Base-by-base conservation (phyloP, 2,113 vertebrate genomes). In the Zosterops japonicus region DNA sequence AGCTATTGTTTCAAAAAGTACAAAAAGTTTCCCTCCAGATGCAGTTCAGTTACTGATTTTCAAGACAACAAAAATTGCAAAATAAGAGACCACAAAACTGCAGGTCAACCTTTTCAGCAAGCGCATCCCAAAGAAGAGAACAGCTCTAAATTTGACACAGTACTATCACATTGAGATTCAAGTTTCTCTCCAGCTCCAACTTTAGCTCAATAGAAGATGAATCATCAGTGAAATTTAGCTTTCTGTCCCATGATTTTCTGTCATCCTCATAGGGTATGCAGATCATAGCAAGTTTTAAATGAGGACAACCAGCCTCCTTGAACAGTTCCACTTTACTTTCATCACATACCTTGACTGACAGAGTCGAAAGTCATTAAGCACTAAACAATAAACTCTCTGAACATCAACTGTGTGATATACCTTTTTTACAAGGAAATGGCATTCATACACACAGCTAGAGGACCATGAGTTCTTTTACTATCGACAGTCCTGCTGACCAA, bases 141-240 rank as follows among this genome's bases (percentile, higher is more conserved):
- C 14, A 50, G 31, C 42, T 67, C 42, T 23, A 87, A 71, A 64
- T 46, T 31, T 3, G 3, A 57, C 64, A 53, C 21, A 53, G 36
- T 33, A 20, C 21, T 44, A 70, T 14, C 64, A 42, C 5, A 6
- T 5, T 46, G 49, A 76, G 49, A 86, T 15, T 42, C 57, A 9
- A 64, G 24, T 21, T 91, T 63, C 36, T 70, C 52, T 76, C 35
- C 71, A 91, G 67, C 39, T 89, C 63, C 80, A 89, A 28, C 77
- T 87, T 77, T 10, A 91, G 64, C 31, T 82, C 60, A 81, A 76
- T 9, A 70, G 42, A 75, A 88, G 55, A 89, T 84, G 55, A 69
- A 76, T 69, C 71, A 87, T 29, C 47, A 87, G 46, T 63, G 60
- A 91, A 90, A 95, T 93, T 53, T 78, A 84, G 69, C 65, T 91